Conservation (phyloP, 92 coral and sea anemone genomes). For the Virgularia gustaviana region DNA sequence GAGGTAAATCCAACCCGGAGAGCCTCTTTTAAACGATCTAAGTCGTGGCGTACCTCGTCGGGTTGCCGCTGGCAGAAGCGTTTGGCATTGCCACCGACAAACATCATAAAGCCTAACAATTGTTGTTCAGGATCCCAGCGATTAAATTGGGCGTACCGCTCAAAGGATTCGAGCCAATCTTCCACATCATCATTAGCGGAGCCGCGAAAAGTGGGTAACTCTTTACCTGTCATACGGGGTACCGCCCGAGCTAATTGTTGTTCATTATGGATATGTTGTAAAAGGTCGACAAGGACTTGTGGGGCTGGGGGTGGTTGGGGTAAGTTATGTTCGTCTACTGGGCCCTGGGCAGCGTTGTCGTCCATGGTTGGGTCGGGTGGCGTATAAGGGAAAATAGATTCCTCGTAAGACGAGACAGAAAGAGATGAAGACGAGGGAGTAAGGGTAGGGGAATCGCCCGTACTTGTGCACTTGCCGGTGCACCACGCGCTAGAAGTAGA, state of each 20-base stretch:
- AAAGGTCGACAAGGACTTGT: not conserved
- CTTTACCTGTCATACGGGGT: not conserved
- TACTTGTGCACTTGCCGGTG: not conserved
- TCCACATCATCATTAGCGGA: not conserved
- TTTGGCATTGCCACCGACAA: not conserved
- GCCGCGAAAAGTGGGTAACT: not conserved
- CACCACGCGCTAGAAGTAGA: not conserved
- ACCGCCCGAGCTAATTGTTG: not conserved
- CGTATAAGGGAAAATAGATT: not conserved
- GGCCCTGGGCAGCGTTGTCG: not conserved
- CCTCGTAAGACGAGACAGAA: not conserved
- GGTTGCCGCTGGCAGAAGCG: not conserved
- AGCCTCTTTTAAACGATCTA: not conserved
- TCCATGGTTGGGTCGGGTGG: not conserved
- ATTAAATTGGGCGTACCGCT: not conserved
- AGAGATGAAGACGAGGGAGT: not conserved
- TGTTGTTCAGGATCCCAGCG: not conserved
- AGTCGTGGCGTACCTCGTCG: not conserved
- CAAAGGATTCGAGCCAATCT: not conserved
- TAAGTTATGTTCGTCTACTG: too few relatives aligned
- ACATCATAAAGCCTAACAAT: not conserved
- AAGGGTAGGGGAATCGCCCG: not conserved
- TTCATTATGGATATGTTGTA: not conserved
- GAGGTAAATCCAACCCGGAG: conserved; percentile 7
- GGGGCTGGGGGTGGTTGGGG: too few relatives aligned